Evolutionary conservation across 1,140 invertebrate species (phyloP).

Genomic region (Ostrea denselamellosa): DNA sequence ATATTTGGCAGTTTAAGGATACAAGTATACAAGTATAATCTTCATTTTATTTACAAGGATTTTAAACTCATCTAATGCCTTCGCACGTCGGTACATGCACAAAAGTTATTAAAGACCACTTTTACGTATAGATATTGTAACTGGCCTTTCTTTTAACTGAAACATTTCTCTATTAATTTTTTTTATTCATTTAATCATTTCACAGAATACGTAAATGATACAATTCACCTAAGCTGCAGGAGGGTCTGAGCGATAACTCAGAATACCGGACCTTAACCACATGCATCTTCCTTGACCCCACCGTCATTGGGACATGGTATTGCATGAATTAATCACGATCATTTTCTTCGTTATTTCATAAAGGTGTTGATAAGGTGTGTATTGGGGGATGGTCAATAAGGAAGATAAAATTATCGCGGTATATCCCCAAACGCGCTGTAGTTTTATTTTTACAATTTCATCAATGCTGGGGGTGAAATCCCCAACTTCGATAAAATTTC

Average conservation of each 20-base stretch:
- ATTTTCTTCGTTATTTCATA: neutral
- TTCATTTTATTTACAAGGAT: neutral
- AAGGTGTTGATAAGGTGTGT: neutral
- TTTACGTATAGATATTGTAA: neutral
- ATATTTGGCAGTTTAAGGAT: neutral
- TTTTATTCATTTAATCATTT: neutral
- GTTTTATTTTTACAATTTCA: neutral
- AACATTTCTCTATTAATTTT: neutral
- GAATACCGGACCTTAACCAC: neutral
- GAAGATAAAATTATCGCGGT: neutral
- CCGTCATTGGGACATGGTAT: too few species aligned
- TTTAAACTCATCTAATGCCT: neutral
- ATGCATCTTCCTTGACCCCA: neutral
- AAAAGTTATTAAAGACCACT: neutral
- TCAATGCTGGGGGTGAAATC: neutral
- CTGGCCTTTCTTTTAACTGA: neutral
- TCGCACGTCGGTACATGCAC: neutral
- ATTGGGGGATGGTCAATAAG: neutral
- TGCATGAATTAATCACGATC: neutral
- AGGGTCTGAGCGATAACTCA: neutral
- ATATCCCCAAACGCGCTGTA: neutral
- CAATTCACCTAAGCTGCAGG: neutral
- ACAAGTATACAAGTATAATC: neutral
- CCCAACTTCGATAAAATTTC: neutral
- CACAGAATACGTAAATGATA: neutral